Evolutionary conservation across 1,140 invertebrate species (phyloP).

Genomic region (Heliothis subflexa): DNA sequence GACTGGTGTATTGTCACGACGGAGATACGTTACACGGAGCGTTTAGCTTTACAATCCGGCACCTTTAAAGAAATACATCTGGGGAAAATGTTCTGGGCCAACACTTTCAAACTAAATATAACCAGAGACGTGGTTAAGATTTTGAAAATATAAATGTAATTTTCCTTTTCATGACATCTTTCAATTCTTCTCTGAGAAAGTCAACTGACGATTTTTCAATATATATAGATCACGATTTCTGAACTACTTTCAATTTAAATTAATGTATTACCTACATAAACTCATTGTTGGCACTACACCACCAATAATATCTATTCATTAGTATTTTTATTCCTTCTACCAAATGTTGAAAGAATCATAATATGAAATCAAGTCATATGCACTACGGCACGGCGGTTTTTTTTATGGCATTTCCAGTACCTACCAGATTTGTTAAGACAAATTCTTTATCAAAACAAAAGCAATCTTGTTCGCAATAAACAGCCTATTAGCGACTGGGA

Average conservation of each 20-base stretch:
- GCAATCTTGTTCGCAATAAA: conserved; percentile 47
- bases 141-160: neutral
- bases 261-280: too few relatives aligned
- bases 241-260: too few relatives aligned
- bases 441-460: conserved; percentile 26
- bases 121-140: neutral
- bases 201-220: too few relatives aligned
- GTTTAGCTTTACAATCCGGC: conserved; percentile 28
- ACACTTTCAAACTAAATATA: neutral
- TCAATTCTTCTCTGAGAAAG: too few relatives aligned
- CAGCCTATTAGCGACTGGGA: conserved; percentile 46
- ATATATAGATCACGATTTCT: too few relatives aligned
- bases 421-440: neutral
- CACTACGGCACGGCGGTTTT: too few relatives aligned
- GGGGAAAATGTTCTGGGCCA: neutral
- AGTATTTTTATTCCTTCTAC: too few relatives aligned
- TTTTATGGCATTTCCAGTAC: too few relatives aligned
- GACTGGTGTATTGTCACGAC: conserved; percentile 70
- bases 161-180: neutral
- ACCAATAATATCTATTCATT: too few relatives aligned
- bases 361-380: too few relatives aligned
- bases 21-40: conserved; percentile 33
- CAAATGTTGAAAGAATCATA: too few relatives aligned
- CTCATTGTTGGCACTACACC: too few relatives aligned
- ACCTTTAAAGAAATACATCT: conserved; percentile 11